These are phyloP conservation scores for Emys orbicularis DNA, from an alignment of 2,797 vertebrate genomes.

Conservation along the genomic window DNA sequence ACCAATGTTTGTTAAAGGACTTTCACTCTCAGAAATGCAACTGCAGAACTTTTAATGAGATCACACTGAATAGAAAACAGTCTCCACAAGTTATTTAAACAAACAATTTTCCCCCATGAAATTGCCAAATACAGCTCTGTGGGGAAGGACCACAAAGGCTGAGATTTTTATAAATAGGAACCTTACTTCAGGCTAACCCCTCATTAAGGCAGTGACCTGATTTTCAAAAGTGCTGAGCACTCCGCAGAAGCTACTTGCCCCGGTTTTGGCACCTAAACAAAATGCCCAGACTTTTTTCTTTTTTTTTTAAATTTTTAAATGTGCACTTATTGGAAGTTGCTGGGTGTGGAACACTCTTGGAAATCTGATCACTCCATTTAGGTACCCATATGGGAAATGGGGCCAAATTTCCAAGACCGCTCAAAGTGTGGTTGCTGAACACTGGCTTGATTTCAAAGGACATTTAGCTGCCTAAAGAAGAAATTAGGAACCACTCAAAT, in stretches of 20 bases:
- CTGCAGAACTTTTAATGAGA: neutral
- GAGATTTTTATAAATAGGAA: neutral
- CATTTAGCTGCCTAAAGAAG: neutral
- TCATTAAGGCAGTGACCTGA: neutral
- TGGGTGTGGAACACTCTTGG: neutral
- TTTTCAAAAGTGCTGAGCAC: neutral
- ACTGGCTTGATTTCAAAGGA: neutral
- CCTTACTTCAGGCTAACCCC: neutral
- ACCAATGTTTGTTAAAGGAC: neutral
- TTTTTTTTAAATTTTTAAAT: neutral
- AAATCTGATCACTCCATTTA: neutral
- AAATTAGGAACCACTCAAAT: neutral
- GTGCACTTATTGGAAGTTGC: neutral
- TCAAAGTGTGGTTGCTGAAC: neutral
- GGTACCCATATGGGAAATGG: neutral
- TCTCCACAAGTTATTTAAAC: neutral
- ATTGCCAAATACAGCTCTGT: neutral
- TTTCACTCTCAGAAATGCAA: neutral
- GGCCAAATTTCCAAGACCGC: too few relatives aligned
- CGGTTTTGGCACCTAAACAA: neutral
- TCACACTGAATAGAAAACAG: neutral
- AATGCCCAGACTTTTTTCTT: neutral
- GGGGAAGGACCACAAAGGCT: neutral
- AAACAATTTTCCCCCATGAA: neutral
- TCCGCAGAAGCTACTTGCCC: neutral